Evolutionary conservation across 2,888 invertebrate genomes (phyloP).

Genomic region (Platycheirus rosarum): DNA sequence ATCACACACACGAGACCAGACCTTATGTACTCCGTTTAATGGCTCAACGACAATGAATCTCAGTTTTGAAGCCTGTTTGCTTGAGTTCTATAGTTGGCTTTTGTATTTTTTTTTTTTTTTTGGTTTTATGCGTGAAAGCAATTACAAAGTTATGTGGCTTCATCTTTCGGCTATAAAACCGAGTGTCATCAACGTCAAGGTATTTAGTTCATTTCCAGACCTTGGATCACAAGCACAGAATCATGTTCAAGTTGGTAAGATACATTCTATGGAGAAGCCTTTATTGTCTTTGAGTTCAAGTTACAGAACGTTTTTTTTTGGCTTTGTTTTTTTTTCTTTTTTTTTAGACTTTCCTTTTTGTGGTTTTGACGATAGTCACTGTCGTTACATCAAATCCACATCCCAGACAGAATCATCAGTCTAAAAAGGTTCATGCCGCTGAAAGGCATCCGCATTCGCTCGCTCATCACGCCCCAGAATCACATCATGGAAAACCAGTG

Average conservation of each 20-base stretch:
- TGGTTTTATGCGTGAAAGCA: constrained; percentile 25
- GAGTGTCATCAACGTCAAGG: constrained; percentile 43
- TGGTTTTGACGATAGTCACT: constrained; percentile 54
- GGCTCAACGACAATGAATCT: constrained; percentile 39
- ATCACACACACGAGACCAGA: background rate
- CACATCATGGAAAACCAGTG: constrained; percentile 30
- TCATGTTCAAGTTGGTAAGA: constrained; percentile 69
- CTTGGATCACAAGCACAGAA: constrained; percentile 38
- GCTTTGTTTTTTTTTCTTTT: background rate
- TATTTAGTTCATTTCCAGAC: constrained; percentile 65
- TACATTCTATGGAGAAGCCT: background rate
- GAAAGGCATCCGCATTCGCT: constrained; percentile 27
- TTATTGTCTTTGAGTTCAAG: constrained; percentile 11
- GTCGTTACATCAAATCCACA: constrained; percentile 44
- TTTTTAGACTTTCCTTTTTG: constrained; percentile 62
- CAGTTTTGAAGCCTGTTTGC: constrained; percentile 30
- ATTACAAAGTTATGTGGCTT: constrained; percentile 49
- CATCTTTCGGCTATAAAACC: constrained; percentile 60
- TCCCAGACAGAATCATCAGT: constrained; percentile 45
- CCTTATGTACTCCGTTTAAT: constrained; percentile 52
- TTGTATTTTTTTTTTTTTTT: background rate
- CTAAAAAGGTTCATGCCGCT: constrained; percentile 38
- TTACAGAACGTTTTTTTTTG: constrained; percentile 28
- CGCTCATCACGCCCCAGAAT: constrained; percentile 38
- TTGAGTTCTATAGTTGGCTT: background rate